Base-by-base conservation (phyloP, 1,140 invertebrate genomes). In the Paraescarpia echinospica region DNA sequence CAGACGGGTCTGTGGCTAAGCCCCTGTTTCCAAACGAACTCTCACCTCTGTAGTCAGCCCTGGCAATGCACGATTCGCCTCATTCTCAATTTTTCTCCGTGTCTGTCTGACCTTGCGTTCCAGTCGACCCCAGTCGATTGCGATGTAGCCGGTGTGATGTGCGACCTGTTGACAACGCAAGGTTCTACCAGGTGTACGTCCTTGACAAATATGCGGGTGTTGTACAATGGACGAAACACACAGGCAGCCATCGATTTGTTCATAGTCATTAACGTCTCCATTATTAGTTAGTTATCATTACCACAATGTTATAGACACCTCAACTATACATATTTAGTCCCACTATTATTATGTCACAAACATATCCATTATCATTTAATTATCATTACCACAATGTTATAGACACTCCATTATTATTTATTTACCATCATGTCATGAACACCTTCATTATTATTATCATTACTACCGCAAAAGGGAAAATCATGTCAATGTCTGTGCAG, bases 71-170 rank as follows among this genome's bases (percentile, higher is more conserved):
- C 34, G 34, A 41, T 91, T 59, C 5, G 92, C 92, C 12, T 51
- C 77, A 18, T 89, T 59, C 48, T 92, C 92, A 33, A 92, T 34
- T n/a, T 92, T 34, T 14, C 34, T 14, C 12, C 77, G 12, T 1
- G 92, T 88, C 33, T 59, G 33, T 34, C 88, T 89, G 14, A 92
- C 88, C 12, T 88, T 88, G 48, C 1, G 51, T 34, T 92, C 92
- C 31, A 92, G 51, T 51, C 88, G 51, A 14, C 92, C 92, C 92
- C 92, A 92, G 92, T 92, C 34, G 33, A 92, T 89, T 88, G 92
- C 88, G 33, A 92, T 92, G 51, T 88, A 92, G 31, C 92, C 92
- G n/a, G 51, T 48, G 59, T 92, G 92, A 33, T 89, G 33, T 22
- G 92, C 92, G 6, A 92, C 35, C 92, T 92, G 92, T 14, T 35